These are phyloP conservation scores for Falcunculus frontatus DNA, from an alignment of 2,113 vertebrate genomes.

Conservation along the genomic window DNA sequence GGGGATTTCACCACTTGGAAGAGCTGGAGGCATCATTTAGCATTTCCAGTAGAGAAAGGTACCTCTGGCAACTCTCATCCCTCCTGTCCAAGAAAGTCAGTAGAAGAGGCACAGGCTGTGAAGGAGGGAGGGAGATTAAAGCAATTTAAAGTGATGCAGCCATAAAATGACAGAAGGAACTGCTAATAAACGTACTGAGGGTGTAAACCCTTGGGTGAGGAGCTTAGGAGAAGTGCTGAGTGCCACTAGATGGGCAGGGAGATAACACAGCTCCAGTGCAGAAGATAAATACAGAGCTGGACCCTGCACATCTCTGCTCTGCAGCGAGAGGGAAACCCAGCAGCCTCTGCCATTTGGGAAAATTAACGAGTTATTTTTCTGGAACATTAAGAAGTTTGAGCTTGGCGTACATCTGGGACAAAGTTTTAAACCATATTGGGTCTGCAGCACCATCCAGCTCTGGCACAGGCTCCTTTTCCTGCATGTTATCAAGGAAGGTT, in stretches of 20 bases:
- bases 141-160: background rate
- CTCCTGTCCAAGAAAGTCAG: background rate
- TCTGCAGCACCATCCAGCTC: background rate
- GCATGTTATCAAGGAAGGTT: fast-evolving
- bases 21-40: background rate
- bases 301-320: background rate
- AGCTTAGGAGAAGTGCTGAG: background rate
- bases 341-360: background rate
- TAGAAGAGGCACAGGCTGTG: background rate
- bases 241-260: background rate
- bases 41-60: background rate
- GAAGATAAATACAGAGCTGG: background rate
- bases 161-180: background rate
- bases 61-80: background rate
- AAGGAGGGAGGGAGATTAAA: background rate
- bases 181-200: background rate
- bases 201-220: background rate
- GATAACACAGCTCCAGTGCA: background rate
- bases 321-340: background rate
- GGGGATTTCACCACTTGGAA: background rate
- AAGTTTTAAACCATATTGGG: background rate
- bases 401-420: background rate
- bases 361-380: fast-evolving
- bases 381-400: background rate
- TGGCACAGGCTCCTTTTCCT: background rate